These are phyloP conservation scores for Cecropterus lyciades DNA, from an alignment of 1,140 invertebrate species.

Conservation along the genomic window DNA sequence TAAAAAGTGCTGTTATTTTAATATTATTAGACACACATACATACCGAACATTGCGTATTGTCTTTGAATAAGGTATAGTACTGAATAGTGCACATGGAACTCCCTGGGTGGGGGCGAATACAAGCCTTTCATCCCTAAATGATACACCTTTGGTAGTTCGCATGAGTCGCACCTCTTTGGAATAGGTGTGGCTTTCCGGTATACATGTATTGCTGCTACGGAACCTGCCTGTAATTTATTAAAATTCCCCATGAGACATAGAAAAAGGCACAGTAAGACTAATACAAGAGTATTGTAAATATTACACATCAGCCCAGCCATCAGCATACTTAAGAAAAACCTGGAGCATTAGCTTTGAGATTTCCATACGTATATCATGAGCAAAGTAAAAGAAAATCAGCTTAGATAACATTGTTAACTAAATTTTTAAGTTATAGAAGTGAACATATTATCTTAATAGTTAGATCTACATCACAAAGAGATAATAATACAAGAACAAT, in stretches of 20 bases:
- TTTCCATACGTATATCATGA: too few species aligned
- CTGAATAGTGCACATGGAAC: slow-evolving; percentile 93
- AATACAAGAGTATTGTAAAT: too few species aligned
- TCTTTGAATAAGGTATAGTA: slow-evolving; percentile 91
- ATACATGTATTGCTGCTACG: slow-evolving; percentile 79
- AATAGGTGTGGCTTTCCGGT: slow-evolving; percentile 74
- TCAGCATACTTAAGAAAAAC: too few species aligned
- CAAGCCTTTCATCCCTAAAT: slow-evolving; percentile 91
- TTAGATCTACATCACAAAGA: background rate
- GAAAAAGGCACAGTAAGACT: too few species aligned
- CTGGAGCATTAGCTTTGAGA: too few species aligned
- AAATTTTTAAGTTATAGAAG: too few species aligned
- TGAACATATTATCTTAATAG: background rate
- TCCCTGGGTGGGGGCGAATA: slow-evolving; percentile 89
- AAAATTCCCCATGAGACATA: too few species aligned
- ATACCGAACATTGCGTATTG: slow-evolving; percentile 87
- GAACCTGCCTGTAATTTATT: slow-evolving; percentile 68
- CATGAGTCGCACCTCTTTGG: slow-evolving; percentile 86
- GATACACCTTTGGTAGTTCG: slow-evolving; percentile 86
- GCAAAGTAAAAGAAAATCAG: too few species aligned
- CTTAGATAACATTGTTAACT: too few species aligned
- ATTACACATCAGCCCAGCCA: too few species aligned
- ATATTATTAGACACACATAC: slow-evolving; percentile 11
- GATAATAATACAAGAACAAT: background rate
- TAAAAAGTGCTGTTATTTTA: too few species aligned